Percentiles rank a stretch among this genome's conserved stretches.
phyloP scores from a whole-genome alignment of 2,888 invertebrate genomes.

The Cataglyphis albicans region DNA sequence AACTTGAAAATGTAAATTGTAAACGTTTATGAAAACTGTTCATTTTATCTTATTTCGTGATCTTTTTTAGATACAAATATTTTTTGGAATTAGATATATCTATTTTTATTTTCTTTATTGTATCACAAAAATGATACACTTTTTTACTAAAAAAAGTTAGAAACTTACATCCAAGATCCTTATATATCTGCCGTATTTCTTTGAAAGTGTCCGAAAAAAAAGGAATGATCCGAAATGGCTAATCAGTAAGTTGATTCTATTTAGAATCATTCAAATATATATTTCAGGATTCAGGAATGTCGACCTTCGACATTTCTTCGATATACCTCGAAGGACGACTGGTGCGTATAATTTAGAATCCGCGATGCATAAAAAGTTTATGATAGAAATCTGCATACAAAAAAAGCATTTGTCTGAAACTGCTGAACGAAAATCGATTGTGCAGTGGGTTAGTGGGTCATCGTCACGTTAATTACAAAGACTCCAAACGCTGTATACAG shows the following conservation, averaged over 20 bases:
- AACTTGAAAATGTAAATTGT: not conserved
- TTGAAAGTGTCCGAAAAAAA: not conserved
- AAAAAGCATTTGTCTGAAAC: constrained; percentile 50
- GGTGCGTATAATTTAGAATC: constrained; percentile 32
- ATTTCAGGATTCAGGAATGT: constrained; percentile 51
- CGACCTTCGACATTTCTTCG: constrained; percentile 35
- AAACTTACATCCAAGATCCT: not conserved
- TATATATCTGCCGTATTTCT: not conserved
- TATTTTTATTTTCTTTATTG: not conserved
- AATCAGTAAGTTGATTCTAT: constrained; percentile 62
- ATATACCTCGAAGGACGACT: constrained; percentile 59
- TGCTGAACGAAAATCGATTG: constrained; percentile 71
- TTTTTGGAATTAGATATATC: not conserved
- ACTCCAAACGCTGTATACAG: constrained; percentile 76
- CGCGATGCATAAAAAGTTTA: constrained; percentile 5
- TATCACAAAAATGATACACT: not conserved
- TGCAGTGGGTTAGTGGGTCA: constrained; percentile 81
- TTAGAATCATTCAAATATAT: constrained; percentile 48
- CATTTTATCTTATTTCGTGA: not conserved
- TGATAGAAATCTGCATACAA: not conserved
- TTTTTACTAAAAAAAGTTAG: not conserved
- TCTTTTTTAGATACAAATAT: not conserved
- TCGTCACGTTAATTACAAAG: constrained; percentile 79
- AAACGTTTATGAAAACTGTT: not conserved
- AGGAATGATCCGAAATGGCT: not conserved